Evolutionary conservation across 2,888 invertebrate genomes (phyloP), one percentile per base, ranked within the genome.

Genomic region (Campaea margaritaria): DNA sequence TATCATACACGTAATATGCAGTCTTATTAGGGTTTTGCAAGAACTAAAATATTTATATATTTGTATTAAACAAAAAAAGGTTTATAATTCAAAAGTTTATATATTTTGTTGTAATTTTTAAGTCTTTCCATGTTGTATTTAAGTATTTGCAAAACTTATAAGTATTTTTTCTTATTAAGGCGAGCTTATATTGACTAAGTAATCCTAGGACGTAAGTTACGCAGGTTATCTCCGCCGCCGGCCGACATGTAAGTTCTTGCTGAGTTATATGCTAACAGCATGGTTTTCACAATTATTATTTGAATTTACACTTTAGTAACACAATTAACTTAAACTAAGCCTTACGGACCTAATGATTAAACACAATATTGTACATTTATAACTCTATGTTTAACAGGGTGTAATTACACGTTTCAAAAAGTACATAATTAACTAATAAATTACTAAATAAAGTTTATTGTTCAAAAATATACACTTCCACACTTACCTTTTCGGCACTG

Each of bases 1-100:
- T 86, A 78, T 80, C 80, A 79, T 80, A 82, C 82, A 84, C 78
- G 72, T 78, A 68, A 71, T 79, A 85, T 79, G 75, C 88, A 87
- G 89, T 87, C 85, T 85, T 78, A 62, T 51, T 57, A 65, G 59
- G 41, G 45, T 53, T 68, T 75, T 74, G 73, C 65, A 75, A 78
- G 72, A 73, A 76, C 63, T 74, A 39, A 16, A 8, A 13, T 42
- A 13, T 21, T 3, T 21, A 3, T 21, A 3, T 3, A 21, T 21
- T 21, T 21, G 21, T n/a, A n/a, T n/a, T n/a, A n/a, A n/a, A n/a
- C n/a, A n/a, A n/a, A n/a, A n/a, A n/a, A n/a, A n/a, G n/a, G n/a
- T n/a, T n/a, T n/a, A n/a, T n/a, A 73, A 76, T 62, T 74, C 38
- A 16, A 8, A 13, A 38, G n/a, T 21, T 3, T 21, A 3, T 21